Evolutionary conservation across 1,140 invertebrate species (phyloP), one percentile per base, ranked within the genome.

Genomic region (Drosophila orena): DNA sequence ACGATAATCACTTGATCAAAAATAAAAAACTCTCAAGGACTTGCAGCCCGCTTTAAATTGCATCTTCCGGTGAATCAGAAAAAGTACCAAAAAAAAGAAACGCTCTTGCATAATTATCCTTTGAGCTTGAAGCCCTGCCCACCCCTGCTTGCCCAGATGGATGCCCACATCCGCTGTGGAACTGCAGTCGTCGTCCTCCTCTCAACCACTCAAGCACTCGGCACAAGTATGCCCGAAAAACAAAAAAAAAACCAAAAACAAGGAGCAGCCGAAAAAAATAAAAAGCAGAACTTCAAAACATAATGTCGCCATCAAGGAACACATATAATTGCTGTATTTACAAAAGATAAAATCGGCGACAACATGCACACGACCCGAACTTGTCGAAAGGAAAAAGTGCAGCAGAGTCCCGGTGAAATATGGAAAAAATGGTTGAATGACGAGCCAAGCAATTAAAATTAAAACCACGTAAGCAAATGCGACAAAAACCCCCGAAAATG

Each of bases 241-340:
- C n/a, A 65, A 49, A 5, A 42, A 17, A 15, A 60, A 53, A 76
- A 66, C 11, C 35, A 42, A 55, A 49, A 49, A 22, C 40, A 20
- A 14, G 49, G 14, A 38, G 37, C 11, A 66, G 35, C 27, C 54
- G 7, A 54, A 56, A 34, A 40, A 52, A 57, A 54, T 52, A 34
- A 40, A 40, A 38, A 38, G 30, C 44, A 47, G 42, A 70, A 69
- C 62, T 69, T 62, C 40, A 77, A 77, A 77, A 77, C 64, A 77
- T 74, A 89, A 89, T 89, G 84, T 89, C 79, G 72, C 84, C 77
- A 83, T 89, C 70, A 78, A 83, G 79, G 84, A 83, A 79, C 76
- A 90, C 62, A 83, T 77, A 88, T 90, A 86, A 90, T 90, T 90
- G 88, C 86, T 88, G 79, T 88, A 83, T 90, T 91, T 90, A 79